A percentile compares a stretch with the other conserved stretches of the same genome.
Evolutionary conservation across 2,888 invertebrate genomes (phyloP).

Genomic region (Apodemia zela): DNA sequence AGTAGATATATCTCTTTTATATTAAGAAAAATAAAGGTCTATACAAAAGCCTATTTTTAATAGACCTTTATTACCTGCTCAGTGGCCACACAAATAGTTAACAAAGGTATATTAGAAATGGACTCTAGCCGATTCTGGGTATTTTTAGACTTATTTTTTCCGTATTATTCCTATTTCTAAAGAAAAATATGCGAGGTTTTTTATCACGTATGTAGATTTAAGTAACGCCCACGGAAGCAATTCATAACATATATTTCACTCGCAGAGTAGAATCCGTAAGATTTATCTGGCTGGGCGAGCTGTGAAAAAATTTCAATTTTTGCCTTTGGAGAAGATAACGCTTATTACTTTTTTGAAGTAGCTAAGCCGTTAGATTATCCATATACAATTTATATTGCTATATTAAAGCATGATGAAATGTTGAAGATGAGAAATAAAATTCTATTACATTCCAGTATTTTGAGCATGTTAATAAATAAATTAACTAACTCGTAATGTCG

Average conservation of each 20-base stretch:
- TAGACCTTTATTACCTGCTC: neutral
- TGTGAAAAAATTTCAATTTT: conserved; percentile 9
- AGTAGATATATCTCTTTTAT: neutral
- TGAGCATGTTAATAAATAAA: too few relatives aligned
- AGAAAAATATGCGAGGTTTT: neutral
- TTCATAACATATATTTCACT: conserved; percentile 15
- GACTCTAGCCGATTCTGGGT: too few relatives aligned
- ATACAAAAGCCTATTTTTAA: neutral
- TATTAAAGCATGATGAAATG: neutral
- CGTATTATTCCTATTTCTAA: neutral
- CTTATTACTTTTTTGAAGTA: conserved; percentile 2
- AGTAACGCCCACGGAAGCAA: conserved; percentile 7
- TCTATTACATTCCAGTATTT: neutral
- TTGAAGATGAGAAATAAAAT: neutral
- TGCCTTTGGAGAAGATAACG: neutral
- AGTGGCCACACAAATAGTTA: neutral
- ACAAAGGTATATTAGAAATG: neutral
- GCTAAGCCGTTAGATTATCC: neutral
- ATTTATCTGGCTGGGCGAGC: neutral
- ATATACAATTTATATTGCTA: neutral
- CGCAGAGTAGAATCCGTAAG: neutral
- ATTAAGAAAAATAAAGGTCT: neutral
- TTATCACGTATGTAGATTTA: conserved; percentile 3
- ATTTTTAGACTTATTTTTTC: neutral
- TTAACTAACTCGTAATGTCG: too few relatives aligned